Evolutionary conservation across 2,888 invertebrate species (phyloP).

Genomic region (Archaeoteleia sp.): DNA sequence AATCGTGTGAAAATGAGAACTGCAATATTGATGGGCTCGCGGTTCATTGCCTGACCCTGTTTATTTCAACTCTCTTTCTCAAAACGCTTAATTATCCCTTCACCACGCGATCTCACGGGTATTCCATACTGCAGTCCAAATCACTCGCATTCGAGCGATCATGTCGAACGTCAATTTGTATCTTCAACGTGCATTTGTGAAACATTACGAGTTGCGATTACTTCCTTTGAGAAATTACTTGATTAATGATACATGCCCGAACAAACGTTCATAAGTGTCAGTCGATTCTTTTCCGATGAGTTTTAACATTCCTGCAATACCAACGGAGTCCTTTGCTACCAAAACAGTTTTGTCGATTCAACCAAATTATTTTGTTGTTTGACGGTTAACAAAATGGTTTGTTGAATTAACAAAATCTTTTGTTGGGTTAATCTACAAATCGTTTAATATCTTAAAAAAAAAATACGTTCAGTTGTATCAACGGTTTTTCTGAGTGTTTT

Average conservation of each 20-base stretch:
- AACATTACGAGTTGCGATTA: not conserved
- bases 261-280: too few relatives aligned
- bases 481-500: too few relatives aligned
- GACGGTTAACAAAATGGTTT: too few relatives aligned
- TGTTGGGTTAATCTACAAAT: too few relatives aligned
- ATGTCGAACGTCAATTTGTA: slow-evolving; percentile 5
- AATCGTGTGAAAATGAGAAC: not conserved
- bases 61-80: slow-evolving; percentile 37
- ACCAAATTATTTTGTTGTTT: too few relatives aligned
- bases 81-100: slow-evolving; percentile 60
- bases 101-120: slow-evolving; percentile 47
- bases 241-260: slow-evolving; percentile 4
- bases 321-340: too few relatives aligned
- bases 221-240: not conserved
- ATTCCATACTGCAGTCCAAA: not conserved
- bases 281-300: too few relatives aligned
- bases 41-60: slow-evolving; percentile 58
- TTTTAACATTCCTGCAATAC: too few relatives aligned
- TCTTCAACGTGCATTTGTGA: not conserved
- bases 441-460: too few relatives aligned
- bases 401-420: too few relatives aligned
- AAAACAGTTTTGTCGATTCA: too few relatives aligned
- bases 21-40: slow-evolving; percentile 28
- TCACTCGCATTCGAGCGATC: slow-evolving; percentile 3
- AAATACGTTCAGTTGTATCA: too few relatives aligned